Base-by-base conservation (phyloP, 1,140 invertebrate genomes). In the Penaeus vannamei region DNA sequence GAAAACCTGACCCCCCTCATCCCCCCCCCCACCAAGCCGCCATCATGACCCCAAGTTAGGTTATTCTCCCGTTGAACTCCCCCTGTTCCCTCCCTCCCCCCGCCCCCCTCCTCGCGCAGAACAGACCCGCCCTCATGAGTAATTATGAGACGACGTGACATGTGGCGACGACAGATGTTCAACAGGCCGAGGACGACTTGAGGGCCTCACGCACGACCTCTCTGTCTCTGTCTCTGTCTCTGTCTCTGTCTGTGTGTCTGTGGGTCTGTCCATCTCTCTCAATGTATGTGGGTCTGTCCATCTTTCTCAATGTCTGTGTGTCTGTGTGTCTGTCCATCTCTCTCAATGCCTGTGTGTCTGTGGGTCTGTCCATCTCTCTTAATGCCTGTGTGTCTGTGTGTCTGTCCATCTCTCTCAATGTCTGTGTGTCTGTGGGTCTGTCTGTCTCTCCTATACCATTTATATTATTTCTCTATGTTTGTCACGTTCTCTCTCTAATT, bases 381-480 rank as follows among this genome's bases (percentile, higher is more conserved):
- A n/a, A 26, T 80, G 77, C 26, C 17, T 80, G 77, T 80, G 77
- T 80, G 77, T 80, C 17, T 80, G 77, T 80, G 77, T 80, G 77
- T 80, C 17, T 80, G 77, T 80, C 17, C 26, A 26, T 80, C 17
- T 80, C 17, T n/a, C 17, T n/a, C 17, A 17, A 26, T 80, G 77
- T n/a, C 17, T 80, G 77, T n/a, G 77, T 80, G 77, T n/a, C 32
- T n/a, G 17, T 17, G 17, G 17, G 17, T 17, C 23, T 80, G 17
- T 17, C 23, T 80, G 17, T n/a, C 17, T 80, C 32, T 80, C 84
- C 29, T 64, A 86, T 32, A 32, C 14, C 83, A 42, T 12, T n/a
- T 53, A 19, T 46, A 23, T 20, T 26, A 12, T 23, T 36, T 76
- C 60, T 77, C 60, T 79, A 14, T 85, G 12, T 76, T 19, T 26